Percentiles rank a stretch among this genome's conserved stretches.
These are phyloP conservation scores for Geophilus truncorum DNA, from an alignment of 2,888 invertebrate genomes.

Conservation along the genomic window DNA sequence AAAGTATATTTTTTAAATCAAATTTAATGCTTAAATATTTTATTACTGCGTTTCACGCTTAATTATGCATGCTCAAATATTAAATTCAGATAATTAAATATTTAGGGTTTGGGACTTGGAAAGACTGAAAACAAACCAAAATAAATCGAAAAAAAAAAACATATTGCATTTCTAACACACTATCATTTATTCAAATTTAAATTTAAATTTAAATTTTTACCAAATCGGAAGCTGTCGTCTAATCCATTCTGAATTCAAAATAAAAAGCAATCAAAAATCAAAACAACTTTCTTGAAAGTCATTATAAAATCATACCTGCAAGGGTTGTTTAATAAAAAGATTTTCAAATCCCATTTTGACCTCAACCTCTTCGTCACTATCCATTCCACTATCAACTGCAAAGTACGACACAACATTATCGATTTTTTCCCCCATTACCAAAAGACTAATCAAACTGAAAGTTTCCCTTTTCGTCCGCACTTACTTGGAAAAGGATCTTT, in stretches of 20 bases:
- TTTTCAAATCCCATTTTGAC: constrained; percentile 28
- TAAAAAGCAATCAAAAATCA: not conserved
- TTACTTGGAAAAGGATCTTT: constrained; percentile 6
- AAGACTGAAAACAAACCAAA: not conserved
- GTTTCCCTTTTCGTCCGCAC: not conserved
- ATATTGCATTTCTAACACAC: not conserved
- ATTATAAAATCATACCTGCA: not conserved
- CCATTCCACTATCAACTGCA: constrained; percentile 33
- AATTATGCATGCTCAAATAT: too few species aligned
- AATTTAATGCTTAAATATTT: too few species aligned
- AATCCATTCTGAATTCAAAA: not conserved
- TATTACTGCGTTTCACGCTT: too few species aligned
- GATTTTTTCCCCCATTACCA: not conserved
- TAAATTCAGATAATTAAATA: too few species aligned
- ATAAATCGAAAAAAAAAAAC: not conserved
- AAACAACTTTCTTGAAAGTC: not conserved
- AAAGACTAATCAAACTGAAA: not conserved
- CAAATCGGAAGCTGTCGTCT: not conserved
- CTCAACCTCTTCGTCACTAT: constrained; percentile 30
- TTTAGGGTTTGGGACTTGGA: too few species aligned
- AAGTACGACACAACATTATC: not conserved
- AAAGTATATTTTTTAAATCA: too few species aligned
- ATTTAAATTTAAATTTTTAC: not conserved
- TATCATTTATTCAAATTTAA: not conserved
- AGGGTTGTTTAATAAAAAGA: not conserved